A percentile compares a stretch with the other conserved stretches of the same genome.
Conservation (phyloP, 35 echinoderm and acorn worm species). For the Heliocidaris erythrogramma region DNA sequence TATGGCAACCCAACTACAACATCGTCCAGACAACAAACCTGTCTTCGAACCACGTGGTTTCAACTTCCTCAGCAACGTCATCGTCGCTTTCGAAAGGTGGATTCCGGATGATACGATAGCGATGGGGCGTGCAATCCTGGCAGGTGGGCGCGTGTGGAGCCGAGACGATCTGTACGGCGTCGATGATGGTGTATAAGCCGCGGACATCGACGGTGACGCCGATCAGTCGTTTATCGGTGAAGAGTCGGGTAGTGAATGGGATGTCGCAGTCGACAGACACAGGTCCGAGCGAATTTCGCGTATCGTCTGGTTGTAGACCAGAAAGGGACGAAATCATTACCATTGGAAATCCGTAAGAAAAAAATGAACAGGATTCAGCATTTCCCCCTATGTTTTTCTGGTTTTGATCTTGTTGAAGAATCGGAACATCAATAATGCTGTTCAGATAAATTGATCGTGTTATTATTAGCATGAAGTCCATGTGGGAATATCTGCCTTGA, state of each 20-base stretch:
- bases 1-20: background rate
- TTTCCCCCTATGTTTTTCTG: background rate
- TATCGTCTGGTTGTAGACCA: background rate
- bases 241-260: conserved; percentile 69
- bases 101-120: conserved; percentile 54
- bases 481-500: too few species aligned
- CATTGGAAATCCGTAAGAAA: background rate
- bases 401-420: too few species aligned
- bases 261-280: conserved; percentile 81
- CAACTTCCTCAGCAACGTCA: background rate
- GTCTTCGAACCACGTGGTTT: conserved; percentile 60
- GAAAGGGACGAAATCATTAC: background rate
- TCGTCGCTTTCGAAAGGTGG: conserved; percentile 63
- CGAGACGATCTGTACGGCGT: conserved; percentile 79
- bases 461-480: too few species aligned
- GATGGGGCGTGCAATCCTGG: conserved; percentile 40
- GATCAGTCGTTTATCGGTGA: conserved; percentile 28
- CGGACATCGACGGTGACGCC: conserved; percentile 54
- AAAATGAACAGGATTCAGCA: background rate
- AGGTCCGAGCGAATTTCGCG: conserved; percentile 49
- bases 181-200: conserved; percentile 53
- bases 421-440: too few species aligned
- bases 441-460: too few species aligned
- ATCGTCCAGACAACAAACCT: conserved; percentile 40
- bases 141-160: conserved; percentile 35